These are phyloP conservation scores for Schizopygopsis pylzovi DNA, from an alignment of 2,797 vertebrate species.

Conservation along the genomic window DNA sequence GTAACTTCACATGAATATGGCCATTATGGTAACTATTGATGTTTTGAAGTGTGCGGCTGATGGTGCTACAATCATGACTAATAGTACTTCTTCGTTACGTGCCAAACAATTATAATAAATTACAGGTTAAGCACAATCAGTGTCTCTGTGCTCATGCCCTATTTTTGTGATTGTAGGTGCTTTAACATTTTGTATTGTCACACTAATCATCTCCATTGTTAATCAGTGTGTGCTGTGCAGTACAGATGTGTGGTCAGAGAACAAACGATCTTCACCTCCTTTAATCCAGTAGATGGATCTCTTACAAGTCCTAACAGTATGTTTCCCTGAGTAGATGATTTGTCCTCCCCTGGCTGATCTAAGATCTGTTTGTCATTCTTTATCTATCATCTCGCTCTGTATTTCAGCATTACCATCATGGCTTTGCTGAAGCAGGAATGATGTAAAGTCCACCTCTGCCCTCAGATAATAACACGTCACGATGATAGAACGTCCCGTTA, in stretches of 20 bases:
- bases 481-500: slow-evolving; percentile 80
- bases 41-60: not conserved
- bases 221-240: not conserved
- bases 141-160: not conserved
- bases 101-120: slow-evolving; percentile 20
- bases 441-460: slow-evolving; percentile 64
- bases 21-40: slow-evolving; percentile 1
- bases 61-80: slow-evolving; percentile 22
- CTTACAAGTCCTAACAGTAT: slow-evolving; percentile 41
- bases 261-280: slow-evolving; percentile 45
- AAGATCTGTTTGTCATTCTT: slow-evolving; percentile 56
- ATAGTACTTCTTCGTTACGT: not conserved
- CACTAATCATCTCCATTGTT: slow-evolving; percentile 10
- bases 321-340: slow-evolving; percentile 53
- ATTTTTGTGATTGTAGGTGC: not conserved
- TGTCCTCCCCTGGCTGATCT: slow-evolving; percentile 57
- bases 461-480: slow-evolving; percentile 81
- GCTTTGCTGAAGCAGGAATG: slow-evolving; percentile 58
- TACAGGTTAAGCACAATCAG: slow-evolving; percentile 17
- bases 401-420: slow-evolving; percentile 41
- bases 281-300: slow-evolving; percentile 58
- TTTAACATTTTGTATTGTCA: not conserved
- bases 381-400: slow-evolving; percentile 38
- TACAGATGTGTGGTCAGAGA: slow-evolving; percentile 37
- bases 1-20: slow-evolving; percentile 63